Evolutionary conservation across 2,797 vertebrate genomes (phyloP).

Genomic region (Todus mexicanus): DNA sequence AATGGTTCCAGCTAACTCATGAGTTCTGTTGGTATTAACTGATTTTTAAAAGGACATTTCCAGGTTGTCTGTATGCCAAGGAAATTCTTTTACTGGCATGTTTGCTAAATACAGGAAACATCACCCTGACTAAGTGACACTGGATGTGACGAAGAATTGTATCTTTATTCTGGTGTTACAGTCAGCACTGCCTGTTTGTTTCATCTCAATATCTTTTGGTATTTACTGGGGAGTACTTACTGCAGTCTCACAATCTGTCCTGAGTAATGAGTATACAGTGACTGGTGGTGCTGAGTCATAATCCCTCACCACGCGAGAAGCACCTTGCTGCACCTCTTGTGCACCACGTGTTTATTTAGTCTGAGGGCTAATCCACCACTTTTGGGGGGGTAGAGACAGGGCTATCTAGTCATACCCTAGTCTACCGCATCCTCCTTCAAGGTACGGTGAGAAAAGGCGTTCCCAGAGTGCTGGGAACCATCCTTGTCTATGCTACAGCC

Average conservation of each 20-base stretch:
- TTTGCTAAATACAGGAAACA: slow-evolving; percentile 68
- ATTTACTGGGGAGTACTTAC: slow-evolving; percentile 15
- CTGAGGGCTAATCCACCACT: background rate
- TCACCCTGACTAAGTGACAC: slow-evolving; percentile 66
- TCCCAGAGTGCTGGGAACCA: background rate
- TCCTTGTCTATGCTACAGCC: background rate
- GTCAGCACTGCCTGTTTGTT: background rate
- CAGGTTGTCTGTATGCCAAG: slow-evolving; percentile 70
- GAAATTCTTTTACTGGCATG: slow-evolving; percentile 76
- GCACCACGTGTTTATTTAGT: background rate
- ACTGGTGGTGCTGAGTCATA: slow-evolving; percentile 14
- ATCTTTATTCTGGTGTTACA: slow-evolving; percentile 53
- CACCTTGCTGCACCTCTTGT: background rate
- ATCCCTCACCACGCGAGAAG: background rate
- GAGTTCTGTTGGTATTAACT: slow-evolving; percentile 80
- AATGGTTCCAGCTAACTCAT: slow-evolving; percentile 72
- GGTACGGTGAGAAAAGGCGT: background rate
- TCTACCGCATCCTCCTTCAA: background rate
- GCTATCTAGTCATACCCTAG: background rate
- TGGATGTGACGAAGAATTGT: slow-evolving; percentile 69
- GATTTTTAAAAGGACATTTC: slow-evolving; percentile 76
- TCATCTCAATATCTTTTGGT: slow-evolving; percentile 28
- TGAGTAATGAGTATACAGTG: background rate
- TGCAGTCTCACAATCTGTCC: background rate
- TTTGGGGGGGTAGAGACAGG: background rate